phyloP scores from a whole-genome alignment of 1,140 invertebrate genomes.

The Musca vetustissima region DNA sequence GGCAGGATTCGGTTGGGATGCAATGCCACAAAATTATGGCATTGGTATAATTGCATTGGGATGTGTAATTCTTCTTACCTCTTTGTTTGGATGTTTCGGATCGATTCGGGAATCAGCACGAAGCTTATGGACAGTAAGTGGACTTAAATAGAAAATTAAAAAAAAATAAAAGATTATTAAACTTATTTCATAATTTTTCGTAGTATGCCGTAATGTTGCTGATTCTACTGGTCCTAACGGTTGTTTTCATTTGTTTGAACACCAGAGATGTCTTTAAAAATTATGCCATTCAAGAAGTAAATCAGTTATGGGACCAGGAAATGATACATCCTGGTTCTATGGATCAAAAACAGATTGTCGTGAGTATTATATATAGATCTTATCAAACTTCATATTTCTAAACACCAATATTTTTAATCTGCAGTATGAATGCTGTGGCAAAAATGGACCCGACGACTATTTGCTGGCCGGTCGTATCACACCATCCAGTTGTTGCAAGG shows the following conservation, averaged over 20 bases:
- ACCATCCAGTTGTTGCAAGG: conserved; percentile 55
- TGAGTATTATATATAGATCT: conserved; percentile 31
- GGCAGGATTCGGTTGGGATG: conserved; percentile 55
- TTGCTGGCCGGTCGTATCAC: conserved; percentile 38
- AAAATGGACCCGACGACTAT: conserved; percentile 57
- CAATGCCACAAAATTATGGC: conserved; percentile 52
- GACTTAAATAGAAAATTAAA: not conserved
- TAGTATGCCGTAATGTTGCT: conserved; percentile 43
- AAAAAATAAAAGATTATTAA: not conserved
- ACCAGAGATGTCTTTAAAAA: conserved; percentile 40
- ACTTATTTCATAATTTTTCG: conserved; percentile 10
- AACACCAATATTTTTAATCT: conserved; percentile 31
- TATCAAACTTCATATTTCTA: too few relatives aligned
- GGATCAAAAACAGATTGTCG: conserved; percentile 42
- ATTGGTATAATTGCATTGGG: conserved; percentile 72
- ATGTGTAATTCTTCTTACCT: conserved; percentile 70
- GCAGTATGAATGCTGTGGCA: conserved; percentile 69
- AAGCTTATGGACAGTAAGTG: conserved; percentile 75
- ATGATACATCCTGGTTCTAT: conserved; percentile 41
- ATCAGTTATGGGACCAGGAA: conserved; percentile 39
- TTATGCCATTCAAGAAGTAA: conserved; percentile 40
- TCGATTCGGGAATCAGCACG: conserved; percentile 78
- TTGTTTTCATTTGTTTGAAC: conserved; percentile 37
- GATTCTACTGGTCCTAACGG: conserved; percentile 37
- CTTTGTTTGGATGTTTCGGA: conserved; percentile 83